Base-by-base conservation (phyloP, 2,888 invertebrate genomes). In the Margaritifera margaritifera region DNA sequence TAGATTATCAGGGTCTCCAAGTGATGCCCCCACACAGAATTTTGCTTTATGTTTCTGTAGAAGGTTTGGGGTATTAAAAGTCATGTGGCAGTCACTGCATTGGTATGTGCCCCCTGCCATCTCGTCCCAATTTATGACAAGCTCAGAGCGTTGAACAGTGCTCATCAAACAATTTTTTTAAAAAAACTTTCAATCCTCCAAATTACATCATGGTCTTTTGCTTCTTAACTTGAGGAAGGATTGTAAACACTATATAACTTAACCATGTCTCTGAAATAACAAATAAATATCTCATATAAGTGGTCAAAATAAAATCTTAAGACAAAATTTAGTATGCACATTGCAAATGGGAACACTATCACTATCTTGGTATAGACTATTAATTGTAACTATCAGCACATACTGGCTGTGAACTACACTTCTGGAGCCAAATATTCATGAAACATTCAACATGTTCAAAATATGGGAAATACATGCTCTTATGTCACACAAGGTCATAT, bases 81-180 rank as follows among this genome's bases (percentile, higher is more conserved):
- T 79, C 86, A 87, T 87, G 68, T 83, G 80, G 76, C 87, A 87
- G 54, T 86, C 83, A 58, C 84, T 74, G 74, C 87, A 87, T 8
- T 61, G 66, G 53, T 71, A 71, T n/a, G 62, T 52, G n/a, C 72
- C 71, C 11, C 68, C 62, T 64, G 74, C 68, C 69, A 72, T 73
- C 22, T 27, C 51, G 58, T 68, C 66, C 50, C 71, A 68, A 62
- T 71, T 71, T 15, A 76, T 64, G 20, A 69, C 42, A 27, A 76
- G 22, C 56, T 72, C 56, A n/a, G 42, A 42, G 42, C 42, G 42
- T 42, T 42, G 42, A 42, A 11, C 42, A 42, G 42, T 42, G 42
- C 11, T 42, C 42, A 42, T 42, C 42, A 42, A 42, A 42, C 1
- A 11, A 31, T 31, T 31, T 31, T 76, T 53, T 62, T 64, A 19